These are phyloP conservation scores for Heliocidaris tuberculata DNA, from an alignment of 35 echinoderm and acorn worm genomes.

Conservation along the genomic window DNA sequence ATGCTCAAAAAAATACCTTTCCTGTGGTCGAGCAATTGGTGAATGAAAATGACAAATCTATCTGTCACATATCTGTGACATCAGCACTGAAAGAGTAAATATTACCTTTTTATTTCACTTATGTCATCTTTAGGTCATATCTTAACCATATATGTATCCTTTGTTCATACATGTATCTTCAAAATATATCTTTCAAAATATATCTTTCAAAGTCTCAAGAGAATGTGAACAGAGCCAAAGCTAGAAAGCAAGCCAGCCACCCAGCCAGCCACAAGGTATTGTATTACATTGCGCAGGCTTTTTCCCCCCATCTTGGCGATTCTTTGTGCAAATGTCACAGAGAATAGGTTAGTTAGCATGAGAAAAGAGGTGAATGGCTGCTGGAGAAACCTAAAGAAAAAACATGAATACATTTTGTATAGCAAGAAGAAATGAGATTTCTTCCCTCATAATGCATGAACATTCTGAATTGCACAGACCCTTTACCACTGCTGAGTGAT, in stretches of 20 bases:
- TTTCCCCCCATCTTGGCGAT: slow-evolving; percentile 38
- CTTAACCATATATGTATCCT: not conserved
- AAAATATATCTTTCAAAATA: not conserved
- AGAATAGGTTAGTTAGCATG: slow-evolving; percentile 44
- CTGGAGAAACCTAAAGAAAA: slow-evolving; percentile 10
- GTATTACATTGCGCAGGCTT: slow-evolving; percentile 16
- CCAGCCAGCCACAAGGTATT: slow-evolving; percentile 32
- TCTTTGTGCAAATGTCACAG: slow-evolving; percentile 46
- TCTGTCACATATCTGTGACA: no score
- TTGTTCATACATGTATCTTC: not conserved
- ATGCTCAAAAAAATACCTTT: no score
- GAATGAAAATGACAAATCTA: no score
- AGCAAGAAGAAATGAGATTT: slow-evolving; percentile 18
- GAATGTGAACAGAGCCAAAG: slow-evolving; percentile 5
- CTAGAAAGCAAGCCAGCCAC: not conserved
- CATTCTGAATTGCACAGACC: not conserved
- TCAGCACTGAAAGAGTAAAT: no score
- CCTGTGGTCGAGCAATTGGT: no score
- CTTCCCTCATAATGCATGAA: not conserved
- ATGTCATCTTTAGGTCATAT: no score
- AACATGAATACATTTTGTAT: not conserved
- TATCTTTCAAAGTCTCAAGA: not conserved
- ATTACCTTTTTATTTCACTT: no score
- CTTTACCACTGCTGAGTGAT: not conserved
- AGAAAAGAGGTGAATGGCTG: slow-evolving; percentile 44